Percentiles rank a stretch among this genome's conserved stretches.
phyloP scores from a whole-genome alignment of 2,797 vertebrate species.

The Anas bahamensis region DNA sequence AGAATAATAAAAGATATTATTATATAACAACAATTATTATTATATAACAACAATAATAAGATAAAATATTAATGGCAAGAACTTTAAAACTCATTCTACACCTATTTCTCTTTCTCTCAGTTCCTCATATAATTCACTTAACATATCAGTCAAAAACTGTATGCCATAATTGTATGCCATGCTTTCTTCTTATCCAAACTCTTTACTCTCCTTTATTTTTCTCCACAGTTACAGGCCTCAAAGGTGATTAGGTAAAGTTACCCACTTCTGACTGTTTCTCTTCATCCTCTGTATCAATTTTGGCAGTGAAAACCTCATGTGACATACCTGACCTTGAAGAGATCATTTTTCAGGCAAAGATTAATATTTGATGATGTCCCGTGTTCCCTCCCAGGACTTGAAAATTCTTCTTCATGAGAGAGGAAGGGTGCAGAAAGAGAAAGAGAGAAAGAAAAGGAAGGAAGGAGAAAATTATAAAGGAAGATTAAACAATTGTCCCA shows the following conservation, averaged over 20 bases:
- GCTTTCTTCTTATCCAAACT: not conserved
- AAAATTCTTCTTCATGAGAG: not conserved
- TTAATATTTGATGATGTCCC: not conserved
- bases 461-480: not conserved
- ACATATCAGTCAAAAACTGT: not conserved
- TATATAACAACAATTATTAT: not conserved
- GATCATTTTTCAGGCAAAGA: not conserved
- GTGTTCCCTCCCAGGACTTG: not conserved
- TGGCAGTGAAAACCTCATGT: not conserved
- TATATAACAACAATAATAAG: not conserved
- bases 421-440: not conserved
- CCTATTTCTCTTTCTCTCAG: not conserved
- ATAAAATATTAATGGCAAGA: not conserved
- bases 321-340: not conserved
- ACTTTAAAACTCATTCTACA: not conserved
- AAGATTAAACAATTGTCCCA: not conserved
- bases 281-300: not conserved
- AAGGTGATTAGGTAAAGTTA: not conserved
- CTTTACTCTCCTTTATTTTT: not conserved
- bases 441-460: not conserved
- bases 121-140: not conserved
- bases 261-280: not conserved
- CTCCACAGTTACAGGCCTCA: not conserved
- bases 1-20: no score
- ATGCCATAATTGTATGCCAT: not conserved